These are phyloP conservation scores for Volucella inanis DNA, from an alignment of 2,888 invertebrate genomes.

Conservation along the genomic window DNA sequence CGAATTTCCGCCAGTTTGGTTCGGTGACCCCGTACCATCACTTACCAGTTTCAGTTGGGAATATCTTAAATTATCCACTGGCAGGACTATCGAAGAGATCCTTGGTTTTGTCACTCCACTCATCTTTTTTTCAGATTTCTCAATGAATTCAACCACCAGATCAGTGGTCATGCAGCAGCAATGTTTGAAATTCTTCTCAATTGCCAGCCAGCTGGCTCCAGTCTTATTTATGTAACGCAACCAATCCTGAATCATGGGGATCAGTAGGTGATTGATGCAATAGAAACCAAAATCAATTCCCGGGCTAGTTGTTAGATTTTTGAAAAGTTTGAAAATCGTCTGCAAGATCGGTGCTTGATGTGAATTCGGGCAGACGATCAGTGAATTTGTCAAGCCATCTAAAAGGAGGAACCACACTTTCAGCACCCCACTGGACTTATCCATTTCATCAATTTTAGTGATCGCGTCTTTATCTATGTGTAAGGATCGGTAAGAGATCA, in stretches of 20 bases:
- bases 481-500: constrained; percentile 84
- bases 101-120: constrained; percentile 78
- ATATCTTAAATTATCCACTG: constrained; percentile 81
- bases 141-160: constrained; percentile 92
- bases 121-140: constrained; percentile 87
- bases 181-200: constrained; percentile 96
- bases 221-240: constrained; percentile 89
- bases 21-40: constrained; percentile 77
- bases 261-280: constrained; percentile 94
- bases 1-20: constrained; percentile 71
- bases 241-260: constrained; percentile 97
- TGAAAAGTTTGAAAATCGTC: constrained; percentile 92
- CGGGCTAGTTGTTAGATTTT: constrained; percentile 90
- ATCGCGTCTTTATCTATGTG: constrained; percentile 83
- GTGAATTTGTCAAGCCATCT: constrained; percentile 92
- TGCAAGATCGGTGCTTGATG: constrained; percentile 94
- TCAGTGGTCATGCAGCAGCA: constrained; percentile 97
- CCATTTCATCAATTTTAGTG: constrained; percentile 85
- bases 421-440: constrained; percentile 91
- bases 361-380: constrained; percentile 93
- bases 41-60: constrained; percentile 82
- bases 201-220: constrained; percentile 88
- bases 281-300: constrained; percentile 95
- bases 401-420: constrained; percentile 95
- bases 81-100: constrained; percentile 81